These are phyloP conservation scores for Clarias laeviceps DNA, from an alignment of 2,797 vertebrate genomes.

Conservation along the genomic window DNA sequence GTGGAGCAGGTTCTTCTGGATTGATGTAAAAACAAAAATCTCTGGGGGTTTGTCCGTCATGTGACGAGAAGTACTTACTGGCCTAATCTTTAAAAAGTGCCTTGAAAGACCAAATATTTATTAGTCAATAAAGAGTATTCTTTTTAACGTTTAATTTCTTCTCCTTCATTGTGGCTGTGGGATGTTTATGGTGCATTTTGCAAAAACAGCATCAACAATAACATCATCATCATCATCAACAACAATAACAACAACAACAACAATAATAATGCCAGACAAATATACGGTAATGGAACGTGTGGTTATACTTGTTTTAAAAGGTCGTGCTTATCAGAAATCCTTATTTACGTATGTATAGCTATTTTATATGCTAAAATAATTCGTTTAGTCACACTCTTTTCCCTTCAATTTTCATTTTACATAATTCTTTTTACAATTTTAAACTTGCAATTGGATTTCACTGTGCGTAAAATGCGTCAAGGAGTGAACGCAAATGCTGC, in stretches of 20 bases:
- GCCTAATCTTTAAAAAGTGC: conserved; percentile 68
- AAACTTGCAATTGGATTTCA: background rate
- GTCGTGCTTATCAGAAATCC: background rate
- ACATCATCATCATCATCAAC: background rate
- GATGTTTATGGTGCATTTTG: background rate
- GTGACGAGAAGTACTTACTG: conserved; percentile 76
- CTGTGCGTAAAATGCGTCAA: background rate
- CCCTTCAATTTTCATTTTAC: background rate
- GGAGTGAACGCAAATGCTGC: background rate
- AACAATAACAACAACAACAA: background rate
- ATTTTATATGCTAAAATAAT: background rate
- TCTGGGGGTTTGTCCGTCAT: conserved; percentile 56
- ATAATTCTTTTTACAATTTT: background rate
- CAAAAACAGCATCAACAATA: background rate
- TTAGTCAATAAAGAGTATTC: conserved; percentile 62
- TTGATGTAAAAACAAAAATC: conserved; percentile 7
- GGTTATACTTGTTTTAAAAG: background rate
- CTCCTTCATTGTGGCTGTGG: conserved; percentile 3
- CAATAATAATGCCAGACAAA: background rate
- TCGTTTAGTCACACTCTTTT: background rate
- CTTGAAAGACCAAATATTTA: conserved; percentile 71
- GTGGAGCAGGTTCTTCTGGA: conserved; percentile 53
- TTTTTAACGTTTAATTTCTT: conserved; percentile 48
- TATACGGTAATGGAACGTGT: background rate
- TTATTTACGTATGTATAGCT: background rate